Evolutionary conservation across 2,888 invertebrate genomes (phyloP), one percentile per base, ranked within the genome.

Genomic region (Pollenia angustigena): DNA sequence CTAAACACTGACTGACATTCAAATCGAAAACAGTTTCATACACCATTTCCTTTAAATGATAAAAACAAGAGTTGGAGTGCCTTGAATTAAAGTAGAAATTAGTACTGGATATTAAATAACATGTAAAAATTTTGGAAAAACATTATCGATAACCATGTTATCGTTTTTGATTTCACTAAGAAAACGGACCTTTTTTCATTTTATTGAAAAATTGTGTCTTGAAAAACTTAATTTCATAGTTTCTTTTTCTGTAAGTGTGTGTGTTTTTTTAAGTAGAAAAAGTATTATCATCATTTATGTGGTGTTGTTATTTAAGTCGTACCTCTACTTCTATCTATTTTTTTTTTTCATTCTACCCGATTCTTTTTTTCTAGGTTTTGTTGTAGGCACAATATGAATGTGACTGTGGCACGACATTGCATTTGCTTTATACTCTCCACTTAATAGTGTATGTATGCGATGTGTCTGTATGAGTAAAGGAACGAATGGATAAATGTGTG

Each of bases 341-440:
- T 46, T 18, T 11, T 18, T 66, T 48, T 66, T 42, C 66, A 46
- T 66, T 66, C 46, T 16, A 46, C 10, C 7, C 8, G 14, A 23
- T 58, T 40, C 18, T 46, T 64, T 46, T 18, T 46, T 46, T 48
- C 7, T 62, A 32, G 32, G 16, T 42, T 6, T 62, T 42, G 42
- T 62, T 62, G 50, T 32, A 68, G 68, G 50, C 50, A 68, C 50
- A 68, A 50, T 68, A 68, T 68, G 68, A 68, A 68, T 68, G 68
- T 52, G 68, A 68, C 32, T 68, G 40, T 52, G n/a, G 52, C 68
- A 68, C 40, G 50, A 32, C n/a, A 50, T 50, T 68, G 50, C 48
- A 52, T 68, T 44, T 66, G 66, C 46, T 46, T 66, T 66, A 12
- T 66, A 18, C n/a, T 46, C 42, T 32, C 32, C 32, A 32, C 32